phyloP scores from a whole-genome alignment of 1,140 invertebrate genomes.

The Elysia chlorotica region DNA sequence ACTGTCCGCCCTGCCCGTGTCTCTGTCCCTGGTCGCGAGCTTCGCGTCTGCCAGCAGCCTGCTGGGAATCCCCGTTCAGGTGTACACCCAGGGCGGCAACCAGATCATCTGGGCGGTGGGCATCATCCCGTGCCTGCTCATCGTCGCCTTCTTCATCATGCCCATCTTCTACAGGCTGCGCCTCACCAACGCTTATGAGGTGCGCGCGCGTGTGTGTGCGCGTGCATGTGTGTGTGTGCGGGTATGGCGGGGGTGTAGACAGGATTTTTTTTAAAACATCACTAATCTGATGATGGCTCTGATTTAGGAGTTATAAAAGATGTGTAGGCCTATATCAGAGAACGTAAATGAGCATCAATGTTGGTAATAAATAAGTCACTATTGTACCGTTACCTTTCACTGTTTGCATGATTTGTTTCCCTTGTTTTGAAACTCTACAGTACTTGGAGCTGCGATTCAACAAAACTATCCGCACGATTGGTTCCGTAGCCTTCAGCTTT shows the following conservation, averaged over 20 bases:
- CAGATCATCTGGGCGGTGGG: slow-evolving; percentile 38
- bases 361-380: too few relatives aligned
- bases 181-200: slow-evolving; percentile 60
- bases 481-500: slow-evolving; percentile 10
- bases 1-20: slow-evolving; percentile 66
- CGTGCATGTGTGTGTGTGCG: too few relatives aligned
- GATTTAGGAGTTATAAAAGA: too few relatives aligned
- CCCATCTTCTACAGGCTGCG: slow-evolving; percentile 51
- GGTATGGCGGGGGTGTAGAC: too few relatives aligned
- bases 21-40: slow-evolving; percentile 64
- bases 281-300: too few relatives aligned
- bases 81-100: slow-evolving; percentile 39
- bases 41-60: slow-evolving; percentile 93
- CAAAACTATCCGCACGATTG: slow-evolving; percentile 33
- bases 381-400: too few relatives aligned
- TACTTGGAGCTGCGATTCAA: slow-evolving; percentile 74
- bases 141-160: slow-evolving; percentile 34
- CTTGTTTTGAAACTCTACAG: too few relatives aligned
- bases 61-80: slow-evolving; percentile 67
- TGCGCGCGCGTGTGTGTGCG: too few relatives aligned
- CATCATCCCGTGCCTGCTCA: slow-evolving; percentile 70
- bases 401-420: too few relatives aligned
- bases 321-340: too few relatives aligned
- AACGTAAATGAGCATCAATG: too few relatives aligned
- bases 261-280: too few relatives aligned